Evolutionary conservation across 1,140 invertebrate genomes (phyloP).

Genomic region (Whitmania pigra): DNA sequence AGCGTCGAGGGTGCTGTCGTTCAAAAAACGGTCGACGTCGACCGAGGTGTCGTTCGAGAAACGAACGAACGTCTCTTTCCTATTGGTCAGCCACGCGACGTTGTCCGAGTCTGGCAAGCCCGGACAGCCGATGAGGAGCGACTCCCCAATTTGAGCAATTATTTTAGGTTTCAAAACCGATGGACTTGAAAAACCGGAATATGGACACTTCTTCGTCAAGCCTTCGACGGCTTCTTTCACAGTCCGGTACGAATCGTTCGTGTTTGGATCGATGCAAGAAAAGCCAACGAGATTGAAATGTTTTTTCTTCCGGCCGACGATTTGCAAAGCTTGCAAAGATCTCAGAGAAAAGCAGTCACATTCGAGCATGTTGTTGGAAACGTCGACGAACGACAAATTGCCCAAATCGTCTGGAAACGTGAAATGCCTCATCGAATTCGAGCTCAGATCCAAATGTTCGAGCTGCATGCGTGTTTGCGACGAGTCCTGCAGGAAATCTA

Average conservation of each 20-base stretch:
- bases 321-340: too few species aligned
- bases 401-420: too few species aligned
- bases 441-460: not conserved
- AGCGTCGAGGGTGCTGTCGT: not conserved
- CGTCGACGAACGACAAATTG: too few species aligned
- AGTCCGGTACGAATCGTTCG: not conserved
- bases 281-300: too few species aligned
- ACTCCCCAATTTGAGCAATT: not conserved
- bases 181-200: not conserved
- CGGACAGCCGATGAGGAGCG: not conserved
- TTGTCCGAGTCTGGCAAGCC: not conserved
- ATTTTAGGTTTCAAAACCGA: not conserved
- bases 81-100: conserved; percentile 11
- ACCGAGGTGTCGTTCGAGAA: not conserved
- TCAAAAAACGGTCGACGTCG: not conserved
- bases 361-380: too few species aligned
- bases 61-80: not conserved
- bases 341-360: too few species aligned
- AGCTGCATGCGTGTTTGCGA: not conserved
- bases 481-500: not conserved
- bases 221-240: not conserved
- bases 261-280: not conserved
- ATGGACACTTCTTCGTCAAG: not conserved
- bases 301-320: too few species aligned
- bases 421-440: not conserved